Conservation (phyloP, 2,888 invertebrate genomes). For the Cabera pusaria region DNA sequence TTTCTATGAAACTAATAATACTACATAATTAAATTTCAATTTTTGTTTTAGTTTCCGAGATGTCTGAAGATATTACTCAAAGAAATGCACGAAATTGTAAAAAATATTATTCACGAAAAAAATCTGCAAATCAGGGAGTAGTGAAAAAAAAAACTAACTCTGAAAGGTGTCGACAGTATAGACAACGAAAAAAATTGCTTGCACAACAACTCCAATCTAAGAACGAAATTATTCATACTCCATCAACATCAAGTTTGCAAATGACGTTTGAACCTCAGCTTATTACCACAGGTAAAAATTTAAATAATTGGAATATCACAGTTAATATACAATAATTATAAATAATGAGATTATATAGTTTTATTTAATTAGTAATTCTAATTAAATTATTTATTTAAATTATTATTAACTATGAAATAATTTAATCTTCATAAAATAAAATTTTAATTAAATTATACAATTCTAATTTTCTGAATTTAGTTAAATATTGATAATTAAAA, state of each 20-base stretch:
- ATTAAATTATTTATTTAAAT: conserved; percentile 1
- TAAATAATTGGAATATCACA: conserved; percentile 5
- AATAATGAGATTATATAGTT: conserved; percentile 7
- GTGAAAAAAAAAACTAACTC: no score
- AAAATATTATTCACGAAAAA: no score
- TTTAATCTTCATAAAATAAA: neutral
- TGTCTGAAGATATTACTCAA: conserved; percentile 14
- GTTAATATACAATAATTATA: conserved; percentile 23
- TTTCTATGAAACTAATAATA: conserved; percentile 26
- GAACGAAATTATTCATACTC: conserved; percentile 24
- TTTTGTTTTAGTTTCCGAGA: conserved; percentile 26
- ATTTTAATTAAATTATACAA: neutral
- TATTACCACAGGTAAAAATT: conserved; percentile 14
- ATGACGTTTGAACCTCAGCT: conserved; percentile 28
- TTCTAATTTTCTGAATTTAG: neutral
- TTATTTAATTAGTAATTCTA: neutral
- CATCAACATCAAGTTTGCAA: conserved; percentile 28
- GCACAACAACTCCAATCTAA: conserved; percentile 24
- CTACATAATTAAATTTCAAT: conserved; percentile 19
- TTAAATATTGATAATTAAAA: neutral
- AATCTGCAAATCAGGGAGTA: no score
- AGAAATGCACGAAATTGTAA: conserved; percentile 23
- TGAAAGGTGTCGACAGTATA: conserved; percentile 25
- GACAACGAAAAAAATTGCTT: conserved; percentile 27
- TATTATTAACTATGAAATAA: neutral